These are phyloP conservation scores for Laupala kohalensis DNA, from an alignment of 1,140 invertebrate species.

Conservation along the genomic window DNA sequence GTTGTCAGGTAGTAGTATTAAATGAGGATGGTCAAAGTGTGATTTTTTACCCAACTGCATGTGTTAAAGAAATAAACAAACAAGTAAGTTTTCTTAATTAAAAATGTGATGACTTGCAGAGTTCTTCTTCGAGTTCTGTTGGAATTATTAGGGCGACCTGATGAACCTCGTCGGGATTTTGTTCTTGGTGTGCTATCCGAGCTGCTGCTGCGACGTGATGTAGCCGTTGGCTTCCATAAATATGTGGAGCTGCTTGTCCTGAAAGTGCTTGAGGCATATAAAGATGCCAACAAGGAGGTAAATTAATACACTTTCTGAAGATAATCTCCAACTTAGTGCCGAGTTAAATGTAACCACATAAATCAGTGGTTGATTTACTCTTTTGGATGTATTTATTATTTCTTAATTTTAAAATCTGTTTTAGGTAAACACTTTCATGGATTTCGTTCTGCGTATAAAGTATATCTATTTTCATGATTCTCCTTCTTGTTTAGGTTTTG, in stretches of 20 bases:
- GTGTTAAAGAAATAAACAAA: too few species aligned
- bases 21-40: too few species aligned
- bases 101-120: constrained; percentile 29
- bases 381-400: too few species aligned
- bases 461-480: too few species aligned
- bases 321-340: too few species aligned
- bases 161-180: constrained; percentile 53
- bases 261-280: constrained; percentile 74
- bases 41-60: too few species aligned
- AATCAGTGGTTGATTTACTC: too few species aligned
- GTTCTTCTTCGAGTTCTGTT: constrained; percentile 57
- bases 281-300: constrained; percentile 61
- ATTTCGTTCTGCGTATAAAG: too few species aligned
- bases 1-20: too few species aligned
- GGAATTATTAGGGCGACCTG: constrained; percentile 53
- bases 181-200: constrained; percentile 65
- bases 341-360: too few species aligned
- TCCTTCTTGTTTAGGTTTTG: constrained; percentile 28
- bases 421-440: background rate
- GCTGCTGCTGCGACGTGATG: constrained; percentile 60
- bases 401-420: background rate
- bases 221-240: constrained; percentile 61
- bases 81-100: background rate
- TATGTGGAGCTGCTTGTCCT: constrained; percentile 81
- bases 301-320: too few species aligned